These are phyloP conservation scores for Otolemur crassicaudatus DNA, from an alignment of 2,797 vertebrate genomes.

Conservation along the genomic window DNA sequence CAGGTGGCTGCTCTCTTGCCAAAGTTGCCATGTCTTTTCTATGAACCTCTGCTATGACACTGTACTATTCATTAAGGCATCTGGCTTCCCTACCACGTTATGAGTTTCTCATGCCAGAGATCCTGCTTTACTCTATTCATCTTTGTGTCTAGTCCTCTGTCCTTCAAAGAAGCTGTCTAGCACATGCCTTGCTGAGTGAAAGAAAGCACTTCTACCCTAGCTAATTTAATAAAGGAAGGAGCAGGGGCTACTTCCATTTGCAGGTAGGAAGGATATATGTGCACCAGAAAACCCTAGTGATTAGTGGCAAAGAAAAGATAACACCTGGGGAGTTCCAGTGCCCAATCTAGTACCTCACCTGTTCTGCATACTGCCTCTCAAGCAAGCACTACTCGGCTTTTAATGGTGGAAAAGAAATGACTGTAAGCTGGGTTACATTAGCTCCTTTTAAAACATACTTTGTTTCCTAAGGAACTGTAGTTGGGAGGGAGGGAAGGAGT, in stretches of 20 bases:
- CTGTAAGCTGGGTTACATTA: not conserved
- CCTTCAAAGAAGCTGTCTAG: conserved; percentile 12
- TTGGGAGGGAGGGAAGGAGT: conserved; percentile 35
- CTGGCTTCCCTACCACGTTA: not conserved
- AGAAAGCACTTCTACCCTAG: not conserved
- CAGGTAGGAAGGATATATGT: not conserved
- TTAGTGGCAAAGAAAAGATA: not conserved
- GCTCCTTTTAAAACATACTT: conserved; percentile 71
- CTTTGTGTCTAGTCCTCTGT: not conserved
- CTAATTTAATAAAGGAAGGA: not conserved
- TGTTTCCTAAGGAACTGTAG: conserved; percentile 67
- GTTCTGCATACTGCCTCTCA: not conserved
- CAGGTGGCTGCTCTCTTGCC: not conserved
- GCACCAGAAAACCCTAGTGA: not conserved
- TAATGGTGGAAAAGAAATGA: not conserved
- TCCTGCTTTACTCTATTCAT: conserved; percentile 13
- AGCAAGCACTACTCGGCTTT: not conserved
- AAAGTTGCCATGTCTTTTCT: not conserved
- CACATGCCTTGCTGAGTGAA: not conserved
- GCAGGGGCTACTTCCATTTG: not conserved
- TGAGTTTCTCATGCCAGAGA: conserved; percentile 14
- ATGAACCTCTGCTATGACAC: not conserved
- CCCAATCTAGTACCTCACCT: not conserved
- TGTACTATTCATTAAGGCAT: not conserved
- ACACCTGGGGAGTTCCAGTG: not conserved